These are phyloP conservation scores for Battus philenor DNA, from an alignment of 1,140 invertebrate genomes.

Conservation along the genomic window DNA sequence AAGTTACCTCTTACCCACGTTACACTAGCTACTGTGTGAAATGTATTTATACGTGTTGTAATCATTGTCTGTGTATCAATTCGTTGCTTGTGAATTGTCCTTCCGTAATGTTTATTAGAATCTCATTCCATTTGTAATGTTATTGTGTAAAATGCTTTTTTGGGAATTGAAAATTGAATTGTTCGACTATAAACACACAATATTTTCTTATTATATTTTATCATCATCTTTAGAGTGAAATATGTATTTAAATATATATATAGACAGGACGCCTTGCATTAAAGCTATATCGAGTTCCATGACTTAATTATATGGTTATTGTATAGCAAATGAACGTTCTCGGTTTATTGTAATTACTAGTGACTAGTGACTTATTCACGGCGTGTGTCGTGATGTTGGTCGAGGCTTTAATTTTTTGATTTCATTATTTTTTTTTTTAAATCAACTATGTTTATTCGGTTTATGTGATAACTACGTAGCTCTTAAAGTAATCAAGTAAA, in stretches of 20 bases:
- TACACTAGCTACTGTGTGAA: slow-evolving; percentile 30
- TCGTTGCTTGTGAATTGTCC: slow-evolving; percentile 14
- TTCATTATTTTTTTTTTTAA: too few species aligned
- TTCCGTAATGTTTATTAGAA: slow-evolving; percentile 22
- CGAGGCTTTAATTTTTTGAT: slow-evolving; percentile 43
- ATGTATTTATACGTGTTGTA: slow-evolving; percentile 43
- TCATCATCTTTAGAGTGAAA: slow-evolving; percentile 8
- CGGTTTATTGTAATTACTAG: not conserved
- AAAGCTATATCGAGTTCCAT: too few species aligned
- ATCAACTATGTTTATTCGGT: slow-evolving; percentile 18
- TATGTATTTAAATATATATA: slow-evolving; percentile 4
- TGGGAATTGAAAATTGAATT: slow-evolving; percentile 47
- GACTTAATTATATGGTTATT: not conserved
- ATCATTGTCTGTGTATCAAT: slow-evolving; percentile 19
- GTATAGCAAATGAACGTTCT: slow-evolving; percentile 13
- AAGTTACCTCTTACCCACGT: slow-evolving; percentile 32
- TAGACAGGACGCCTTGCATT: not conserved
- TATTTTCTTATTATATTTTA: slow-evolving; percentile 49
- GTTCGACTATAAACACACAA: slow-evolving; percentile 34
- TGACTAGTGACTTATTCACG: slow-evolving; percentile 9
- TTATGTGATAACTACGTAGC: slow-evolving; percentile 32
- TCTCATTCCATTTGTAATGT: slow-evolving; percentile 31
- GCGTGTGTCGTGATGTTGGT: slow-evolving; percentile 31
- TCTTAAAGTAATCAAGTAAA: slow-evolving; percentile 11
- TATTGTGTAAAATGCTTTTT: slow-evolving; percentile 25